phyloP scores from a whole-genome alignment of 2,888 invertebrate species.

The Lithophane socia region DNA sequence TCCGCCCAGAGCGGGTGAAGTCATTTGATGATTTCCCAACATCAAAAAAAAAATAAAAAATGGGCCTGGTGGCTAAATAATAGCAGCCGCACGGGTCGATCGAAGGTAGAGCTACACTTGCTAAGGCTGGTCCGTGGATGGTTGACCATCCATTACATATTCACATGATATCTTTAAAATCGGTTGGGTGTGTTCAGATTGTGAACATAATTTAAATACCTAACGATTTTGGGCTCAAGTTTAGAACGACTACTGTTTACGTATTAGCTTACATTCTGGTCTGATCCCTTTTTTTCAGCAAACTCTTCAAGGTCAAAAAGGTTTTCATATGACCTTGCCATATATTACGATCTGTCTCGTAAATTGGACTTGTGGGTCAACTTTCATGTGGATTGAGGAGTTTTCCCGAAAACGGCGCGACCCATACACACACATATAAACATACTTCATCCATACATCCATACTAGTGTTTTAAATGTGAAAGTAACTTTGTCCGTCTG shows the following conservation, averaged over 20 bases:
- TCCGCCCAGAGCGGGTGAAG: too few species aligned
- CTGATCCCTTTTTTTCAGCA: not conserved
- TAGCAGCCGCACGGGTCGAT: too few species aligned
- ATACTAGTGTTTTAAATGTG: not conserved
- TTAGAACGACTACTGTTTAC: conserved; percentile 9
- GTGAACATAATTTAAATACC: conserved; percentile 35
- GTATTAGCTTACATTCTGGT: conserved; percentile 10
- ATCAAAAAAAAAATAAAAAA: too few species aligned
- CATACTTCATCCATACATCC: not conserved
- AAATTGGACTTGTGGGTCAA: not conserved
- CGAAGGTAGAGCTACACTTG: too few species aligned
- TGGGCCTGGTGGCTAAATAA: too few species aligned
- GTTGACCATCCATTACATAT: too few species aligned
- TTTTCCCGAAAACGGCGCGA: not conserved
- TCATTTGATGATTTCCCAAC: too few species aligned
- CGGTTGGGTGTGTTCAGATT: conserved; percentile 17
- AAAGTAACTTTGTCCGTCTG: not conserved
- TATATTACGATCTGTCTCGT: not conserved
- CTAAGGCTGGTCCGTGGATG: too few species aligned
- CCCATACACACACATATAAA: not conserved
- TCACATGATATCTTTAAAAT: conserved; percentile 31
- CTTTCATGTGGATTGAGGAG: not conserved
- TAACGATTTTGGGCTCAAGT: conserved; percentile 21
- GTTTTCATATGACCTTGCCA: not conserved
- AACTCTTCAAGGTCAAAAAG: conserved; percentile 2